A percentile compares a stretch with the other conserved stretches of the same genome.
Evolutionary conservation across 2,113 vertebrate genomes (phyloP).

Genomic region (Polypterus bichir): DNA sequence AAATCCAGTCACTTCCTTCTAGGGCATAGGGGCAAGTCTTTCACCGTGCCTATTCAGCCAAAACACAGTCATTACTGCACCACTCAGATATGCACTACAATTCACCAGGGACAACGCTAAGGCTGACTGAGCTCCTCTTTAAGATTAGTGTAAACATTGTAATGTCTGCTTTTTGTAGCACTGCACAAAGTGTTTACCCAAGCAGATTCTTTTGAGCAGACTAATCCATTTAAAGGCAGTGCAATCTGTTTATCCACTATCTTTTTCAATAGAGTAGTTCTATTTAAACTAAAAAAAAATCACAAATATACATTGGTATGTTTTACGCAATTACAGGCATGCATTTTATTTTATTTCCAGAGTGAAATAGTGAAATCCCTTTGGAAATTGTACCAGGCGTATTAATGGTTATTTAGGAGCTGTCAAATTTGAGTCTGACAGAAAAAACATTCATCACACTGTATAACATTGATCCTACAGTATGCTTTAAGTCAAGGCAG

Average conservation of each 20-base stretch:
- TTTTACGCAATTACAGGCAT: too few relatives aligned
- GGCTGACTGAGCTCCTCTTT: neutral
- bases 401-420: too few relatives aligned
- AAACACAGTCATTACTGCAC: neutral
- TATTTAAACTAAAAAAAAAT: too few relatives aligned
- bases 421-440: too few relatives aligned
- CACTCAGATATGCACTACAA: neutral
- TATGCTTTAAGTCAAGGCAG: too few relatives aligned
- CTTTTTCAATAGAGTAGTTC: too few relatives aligned
- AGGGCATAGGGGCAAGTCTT: neutral
- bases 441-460: too few relatives aligned
- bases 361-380: too few relatives aligned
- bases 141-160: neutral
- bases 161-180: neutral
- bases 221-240: neutral
- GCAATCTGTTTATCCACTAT: neutral
- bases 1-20: neutral
- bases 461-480: too few relatives aligned
- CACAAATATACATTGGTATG: too few relatives aligned
- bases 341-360: too few relatives aligned
- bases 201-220: neutral
- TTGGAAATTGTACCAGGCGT: too few relatives aligned
- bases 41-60: neutral
- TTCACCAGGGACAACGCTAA: neutral
- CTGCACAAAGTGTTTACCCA: neutral